A percentile compares a stretch with the other conserved stretches of the same genome.
phyloP scores from a whole-genome alignment of 2,797 vertebrate genomes.

The Mormyrus hasselquistii region DNA sequence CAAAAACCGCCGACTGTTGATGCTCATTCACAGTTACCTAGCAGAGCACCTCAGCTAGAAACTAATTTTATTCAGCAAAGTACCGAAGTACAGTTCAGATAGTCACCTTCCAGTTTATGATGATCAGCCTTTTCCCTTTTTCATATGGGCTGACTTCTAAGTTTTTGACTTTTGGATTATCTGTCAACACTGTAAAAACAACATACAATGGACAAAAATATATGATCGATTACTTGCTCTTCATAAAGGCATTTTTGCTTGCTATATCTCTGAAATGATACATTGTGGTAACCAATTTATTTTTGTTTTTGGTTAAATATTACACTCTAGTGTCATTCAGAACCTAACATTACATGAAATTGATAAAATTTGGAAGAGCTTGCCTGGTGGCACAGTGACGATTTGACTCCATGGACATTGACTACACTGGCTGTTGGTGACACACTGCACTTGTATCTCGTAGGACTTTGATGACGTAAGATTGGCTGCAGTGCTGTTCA shows the following conservation, averaged over 20 bases:
- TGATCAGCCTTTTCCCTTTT: constrained; percentile 52
- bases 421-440: constrained; percentile 17
- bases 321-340: neutral
- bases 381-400: constrained; percentile 51
- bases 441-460: constrained; percentile 49
- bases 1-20: neutral
- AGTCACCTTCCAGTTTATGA: constrained; percentile 68
- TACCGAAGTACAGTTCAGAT: neutral
- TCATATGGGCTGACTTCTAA: constrained; percentile 27
- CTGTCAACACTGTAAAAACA: constrained; percentile 57
- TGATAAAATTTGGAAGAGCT: constrained; percentile 12
- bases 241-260: neutral
- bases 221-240: neutral
- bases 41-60: neutral
- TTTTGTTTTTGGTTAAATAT: neutral
- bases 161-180: constrained; percentile 47
- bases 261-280: neutral
- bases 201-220: neutral
- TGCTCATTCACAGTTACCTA: neutral
- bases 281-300: neutral
- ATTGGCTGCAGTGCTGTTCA: constrained; percentile 22
- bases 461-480: constrained; percentile 46
- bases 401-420: constrained; percentile 49
- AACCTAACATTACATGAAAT: neutral
- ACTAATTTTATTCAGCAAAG: neutral